Conservation (phyloP, 2,888 invertebrate species). For the Thyatira batis region DNA sequence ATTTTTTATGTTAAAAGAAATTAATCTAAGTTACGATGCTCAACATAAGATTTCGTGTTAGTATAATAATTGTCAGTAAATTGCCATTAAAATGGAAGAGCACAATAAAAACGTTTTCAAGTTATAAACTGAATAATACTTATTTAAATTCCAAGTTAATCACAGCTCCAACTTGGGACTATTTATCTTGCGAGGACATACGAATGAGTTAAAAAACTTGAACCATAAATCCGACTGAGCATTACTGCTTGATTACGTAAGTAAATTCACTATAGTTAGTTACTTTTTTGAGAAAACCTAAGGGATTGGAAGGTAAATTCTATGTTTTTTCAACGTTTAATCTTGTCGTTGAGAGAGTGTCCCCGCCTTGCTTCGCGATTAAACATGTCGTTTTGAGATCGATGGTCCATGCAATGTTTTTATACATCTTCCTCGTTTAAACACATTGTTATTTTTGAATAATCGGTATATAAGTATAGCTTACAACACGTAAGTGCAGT, state of each 20-base stretch:
- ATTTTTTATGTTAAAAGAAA: too few species aligned
- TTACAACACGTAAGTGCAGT: conserved; percentile 8
- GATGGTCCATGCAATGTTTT: conserved; percentile 40
- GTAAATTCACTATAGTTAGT: neutral
- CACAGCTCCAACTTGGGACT: neutral
- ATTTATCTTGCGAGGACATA: neutral
- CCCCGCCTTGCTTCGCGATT: conserved; percentile 54
- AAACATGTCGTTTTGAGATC: conserved; percentile 54
- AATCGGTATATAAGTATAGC: neutral
- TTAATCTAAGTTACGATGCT: too few species aligned
- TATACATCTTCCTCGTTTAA: conserved; percentile 26
- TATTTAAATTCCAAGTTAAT: neutral
- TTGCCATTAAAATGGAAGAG: too few species aligned
- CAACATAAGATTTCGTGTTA: too few species aligned
- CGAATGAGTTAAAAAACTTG: conserved; percentile 33
- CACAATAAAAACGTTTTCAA: neutral
- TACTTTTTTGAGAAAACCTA: neutral
- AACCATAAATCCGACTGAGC: conserved; percentile 25
- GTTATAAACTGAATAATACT: neutral
- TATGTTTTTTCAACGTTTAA: conserved; percentile 54
- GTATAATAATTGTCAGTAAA: too few species aligned
- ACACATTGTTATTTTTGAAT: conserved; percentile 17
- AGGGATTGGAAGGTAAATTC: conserved; percentile 24
- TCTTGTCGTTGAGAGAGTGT: conserved; percentile 42
- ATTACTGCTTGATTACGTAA: conserved; percentile 3